Conservation (phyloP, 2,888 invertebrate genomes). For the Colostygia pectinataria region DNA sequence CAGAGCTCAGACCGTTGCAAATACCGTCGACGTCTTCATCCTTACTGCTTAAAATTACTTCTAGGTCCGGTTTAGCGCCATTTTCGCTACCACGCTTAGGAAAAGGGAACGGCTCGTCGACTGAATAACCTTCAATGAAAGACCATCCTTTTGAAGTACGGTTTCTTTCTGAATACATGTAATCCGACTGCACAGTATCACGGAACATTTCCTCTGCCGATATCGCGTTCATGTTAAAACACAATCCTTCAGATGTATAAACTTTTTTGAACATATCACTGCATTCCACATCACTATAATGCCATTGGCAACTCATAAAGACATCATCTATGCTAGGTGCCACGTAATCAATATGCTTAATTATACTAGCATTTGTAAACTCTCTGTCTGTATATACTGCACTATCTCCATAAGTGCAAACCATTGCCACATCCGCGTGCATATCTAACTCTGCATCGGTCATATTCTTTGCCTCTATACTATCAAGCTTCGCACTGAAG, state of each 20-base stretch:
- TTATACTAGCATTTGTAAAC: constrained; percentile 4
- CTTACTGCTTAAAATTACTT: constrained; percentile 33
- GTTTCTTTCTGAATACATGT: constrained; percentile 35
- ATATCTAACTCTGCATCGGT: not conserved
- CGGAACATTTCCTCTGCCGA: constrained; percentile 45
- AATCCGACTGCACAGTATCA: constrained; percentile 34
- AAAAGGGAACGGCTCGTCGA: constrained; percentile 30
- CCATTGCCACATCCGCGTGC: constrained; percentile 1
- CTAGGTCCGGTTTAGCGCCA: constrained; percentile 40
- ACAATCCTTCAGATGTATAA: constrained; percentile 40
- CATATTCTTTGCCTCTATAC: not conserved
- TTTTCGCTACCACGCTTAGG: constrained; percentile 50
- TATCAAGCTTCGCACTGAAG: constrained; percentile 27
- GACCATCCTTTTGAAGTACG: constrained; percentile 39
- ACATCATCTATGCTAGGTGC: not conserved
- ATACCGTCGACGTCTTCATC: constrained; percentile 32
- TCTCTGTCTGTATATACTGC: not conserved
- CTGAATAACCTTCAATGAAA: constrained; percentile 38
- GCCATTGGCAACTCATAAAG: not conserved
- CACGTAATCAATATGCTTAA: not conserved
- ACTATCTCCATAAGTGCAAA: not conserved
- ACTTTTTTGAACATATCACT: constrained; percentile 3
- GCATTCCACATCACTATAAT: not conserved
- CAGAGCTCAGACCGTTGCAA: constrained; percentile 23
- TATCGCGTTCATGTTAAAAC: constrained; percentile 50